Base-by-base conservation (phyloP, 1,140 invertebrate species). In the Drosophila teissieri region DNA sequence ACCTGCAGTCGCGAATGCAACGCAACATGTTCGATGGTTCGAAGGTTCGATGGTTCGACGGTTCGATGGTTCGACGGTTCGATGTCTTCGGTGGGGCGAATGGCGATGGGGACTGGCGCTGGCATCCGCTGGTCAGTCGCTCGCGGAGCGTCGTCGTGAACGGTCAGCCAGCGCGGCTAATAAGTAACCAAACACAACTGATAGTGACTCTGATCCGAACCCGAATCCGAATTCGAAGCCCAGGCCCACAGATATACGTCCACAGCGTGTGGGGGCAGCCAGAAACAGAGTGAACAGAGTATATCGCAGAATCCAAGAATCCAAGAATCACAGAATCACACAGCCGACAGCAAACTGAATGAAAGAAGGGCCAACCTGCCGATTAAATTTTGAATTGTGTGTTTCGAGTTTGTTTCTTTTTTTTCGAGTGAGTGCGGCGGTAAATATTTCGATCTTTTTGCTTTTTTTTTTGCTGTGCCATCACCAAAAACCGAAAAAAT, bases 141-240 rank as follows among this genome's bases (percentile, higher is more conserved):
- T 86, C 82, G 83, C 78, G 81, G 78, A 86, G 81, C 82, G 82
- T 80, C 77, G 78, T 86, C 83, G 83, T 88, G 83, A 69, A 88
- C 78, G 83, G 83, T 88, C 53, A 86, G 76, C 67, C 45, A 85
- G 52, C 63, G 68, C 61, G 81, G 77, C 73, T 36, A 52, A 80
- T 45, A 62, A 27, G 24, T 55, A 54, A 27, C 12, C 39, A 27
- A 36, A 4, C 4, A 4, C 19, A 19, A 19, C 34, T 48, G 60
- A 39, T 40, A 39, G 53, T 27, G 27, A 60, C 24, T 57, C n/a
- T 31, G 39, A 34, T 60, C 37, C 60, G 60, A 63, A 40, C 54
- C 53, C 58, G 51, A 39, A 39, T 27, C 57, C 37, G 19, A 19
- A 19, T 19, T 19, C 19, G 19, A 19, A 19, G 1, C 36, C 24